Base-by-base conservation (phyloP, 1,140 invertebrate genomes). In the Chironomus striatipennis region DNA sequence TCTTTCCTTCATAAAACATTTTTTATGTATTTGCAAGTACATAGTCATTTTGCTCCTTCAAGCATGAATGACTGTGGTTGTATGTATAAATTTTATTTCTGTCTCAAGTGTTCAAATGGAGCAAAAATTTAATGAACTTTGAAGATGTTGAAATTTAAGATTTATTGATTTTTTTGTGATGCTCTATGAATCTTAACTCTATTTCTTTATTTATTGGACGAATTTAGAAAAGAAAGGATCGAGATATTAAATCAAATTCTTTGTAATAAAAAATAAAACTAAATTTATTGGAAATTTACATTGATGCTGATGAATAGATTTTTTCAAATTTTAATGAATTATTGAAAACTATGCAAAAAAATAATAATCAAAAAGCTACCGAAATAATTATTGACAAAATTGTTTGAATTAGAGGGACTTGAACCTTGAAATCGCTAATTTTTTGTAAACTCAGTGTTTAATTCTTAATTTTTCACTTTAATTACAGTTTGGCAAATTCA, bases 111-210 rank as follows among this genome's bases (percentile, higher is more conserved):
- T 2, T 34, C 24, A 5, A 34, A 57, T 57, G 1, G 47, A 57
- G 47, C 5, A 34, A 57, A 47, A 57, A 57, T 57, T 57, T 57
- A 57, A 57, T 57, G 47, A 57, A 57, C 8, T 57, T 57, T 57
- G 47, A 57, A 57, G 47, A 57, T 57, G 47, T 57, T 57, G 47
- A 57, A 57, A 57, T 57, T 57, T 57, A 10, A 57, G 12, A 57
- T 57, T 57, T 57, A 57, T 57, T 57, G 47, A 57, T 57, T 57
- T 57, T 15, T 57, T 57, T 57, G 12, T 15, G 0, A n/a, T 57
- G 47, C 47, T 57, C 47, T 15, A 57, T 57, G 15, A 57, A 15
- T 15, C 15, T 57, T 57, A 0, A n/a, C 12, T 57, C 12, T 34
- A 34, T 15, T 8, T 47, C 15, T 47, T 47, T 47, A 47, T 47